Evolutionary conservation across 2,888 invertebrate genomes (phyloP).

Genomic region (Macaria liturata): DNA sequence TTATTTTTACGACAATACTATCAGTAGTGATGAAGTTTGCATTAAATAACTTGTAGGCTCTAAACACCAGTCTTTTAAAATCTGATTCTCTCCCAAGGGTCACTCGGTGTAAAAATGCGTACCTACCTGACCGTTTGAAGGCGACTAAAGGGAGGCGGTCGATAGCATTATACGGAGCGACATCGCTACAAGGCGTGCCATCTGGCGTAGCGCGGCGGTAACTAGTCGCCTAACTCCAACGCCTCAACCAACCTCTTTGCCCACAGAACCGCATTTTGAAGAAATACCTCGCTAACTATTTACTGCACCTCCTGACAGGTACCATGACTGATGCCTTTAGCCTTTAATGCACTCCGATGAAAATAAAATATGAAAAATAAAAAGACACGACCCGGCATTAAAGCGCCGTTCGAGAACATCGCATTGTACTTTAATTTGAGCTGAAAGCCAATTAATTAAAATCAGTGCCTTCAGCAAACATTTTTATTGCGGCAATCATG

Average conservation of each 20-base stretch:
- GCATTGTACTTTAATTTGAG: slow-evolving; percentile 34
- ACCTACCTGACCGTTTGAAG: background rate
- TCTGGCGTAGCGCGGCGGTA: slow-evolving; percentile 54
- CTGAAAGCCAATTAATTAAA: slow-evolving; percentile 60
- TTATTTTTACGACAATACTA: no score
- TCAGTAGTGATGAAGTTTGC: no score
- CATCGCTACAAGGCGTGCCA: slow-evolving; percentile 44
- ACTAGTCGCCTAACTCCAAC: slow-evolving; percentile 38
- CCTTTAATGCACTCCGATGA: slow-evolving; percentile 7
- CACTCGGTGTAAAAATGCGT: no score
- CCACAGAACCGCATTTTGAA: slow-evolving; percentile 10
- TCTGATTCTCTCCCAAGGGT: no score
- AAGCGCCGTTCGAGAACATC: slow-evolving; percentile 14
- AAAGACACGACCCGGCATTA: slow-evolving; percentile 15
- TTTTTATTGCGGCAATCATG: slow-evolving; percentile 72
- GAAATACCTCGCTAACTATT: slow-evolving; percentile 28
- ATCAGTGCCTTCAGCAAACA: slow-evolving; percentile 65
- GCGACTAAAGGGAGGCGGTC: background rate
- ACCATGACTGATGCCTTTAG: slow-evolving; percentile 23
- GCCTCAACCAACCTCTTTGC: slow-evolving; percentile 27
- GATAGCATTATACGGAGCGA: slow-evolving; percentile 1
- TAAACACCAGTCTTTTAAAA: no score
- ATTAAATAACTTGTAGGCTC: no score
- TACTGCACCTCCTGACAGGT: slow-evolving; percentile 22
- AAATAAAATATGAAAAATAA: slow-evolving; percentile 5